Base-by-base conservation (phyloP, 2,888 invertebrate species). In the Anarsia innoxiella region DNA sequence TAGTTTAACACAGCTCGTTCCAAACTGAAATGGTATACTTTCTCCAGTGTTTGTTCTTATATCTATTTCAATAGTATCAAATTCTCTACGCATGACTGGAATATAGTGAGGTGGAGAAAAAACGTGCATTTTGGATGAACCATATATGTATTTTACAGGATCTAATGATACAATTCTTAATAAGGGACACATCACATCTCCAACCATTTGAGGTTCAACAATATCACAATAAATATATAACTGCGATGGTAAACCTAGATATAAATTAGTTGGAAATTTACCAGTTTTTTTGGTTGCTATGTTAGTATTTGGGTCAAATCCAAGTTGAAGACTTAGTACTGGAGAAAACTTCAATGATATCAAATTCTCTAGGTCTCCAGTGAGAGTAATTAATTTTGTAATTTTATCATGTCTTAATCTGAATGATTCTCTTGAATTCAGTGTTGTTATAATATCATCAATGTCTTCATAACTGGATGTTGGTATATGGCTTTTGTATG, bases 61-160 rank as follows among this genome's bases (percentile, higher is more conserved):
- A 58, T 53, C 53, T 47, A 58, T 50, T 47, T 58, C 56, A 27
- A 55, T 41, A 0, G 47, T 48, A 56, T 49, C n/a, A n/a, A n/a
- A n/a, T n/a, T n/a, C n/a, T n/a, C n/a, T n/a, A n/a, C n/a, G n/a
- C n/a, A n/a, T n/a, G 5, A 56, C 49, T 3, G 49, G 40, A 35
- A 58, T 16, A 23, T 58, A 57, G 31, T 54, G 54, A 5, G 46
- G 39, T n/a, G 44, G 51, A 25, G 48, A 44, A 36, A 46, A 47
- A 2, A 34, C 23, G 35, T 53, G 47, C 51, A 51, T 57, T 48
- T 49, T 51, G 35, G 48, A 41, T 1, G 51, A 36, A n/a, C 52
- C 52, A 35, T 51, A 51, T 10, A 39, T 45, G 29, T 51, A 48
- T 28, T 47, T 46, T 4, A 46, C 13, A 1, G 47, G 44, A 37